Conservation (phyloP, 2,888 invertebrate genomes). For the Stenchaetothrips biformis region DNA sequence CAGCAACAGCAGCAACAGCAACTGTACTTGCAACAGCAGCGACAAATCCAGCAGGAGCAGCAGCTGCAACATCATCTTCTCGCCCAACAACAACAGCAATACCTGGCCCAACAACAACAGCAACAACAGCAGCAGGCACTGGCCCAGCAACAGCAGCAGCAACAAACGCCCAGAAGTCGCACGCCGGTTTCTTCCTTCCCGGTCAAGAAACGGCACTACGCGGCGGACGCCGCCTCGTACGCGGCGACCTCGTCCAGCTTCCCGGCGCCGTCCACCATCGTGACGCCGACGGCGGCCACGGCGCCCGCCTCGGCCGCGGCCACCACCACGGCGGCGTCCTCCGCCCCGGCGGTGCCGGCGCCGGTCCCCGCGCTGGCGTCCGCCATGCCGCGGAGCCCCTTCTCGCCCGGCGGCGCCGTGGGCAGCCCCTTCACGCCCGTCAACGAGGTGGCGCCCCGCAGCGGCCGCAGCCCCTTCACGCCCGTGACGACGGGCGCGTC, state of each 20-base stretch:
- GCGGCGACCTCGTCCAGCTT: slow-evolving; percentile 40
- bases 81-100: slow-evolving; percentile 39
- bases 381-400: slow-evolving; percentile 13
- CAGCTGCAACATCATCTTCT: slow-evolving; percentile 37
- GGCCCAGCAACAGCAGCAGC: slow-evolving; percentile 36
- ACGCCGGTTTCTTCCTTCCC: slow-evolving; percentile 40
- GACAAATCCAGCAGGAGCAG: slow-evolving; percentile 39
- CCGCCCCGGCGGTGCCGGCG: neutral
- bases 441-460: slow-evolving; percentile 39
- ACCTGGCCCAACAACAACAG: slow-evolving; percentile 31
- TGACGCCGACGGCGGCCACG: slow-evolving; percentile 36
- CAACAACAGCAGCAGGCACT: slow-evolving; percentile 35
- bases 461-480: slow-evolving; percentile 40
- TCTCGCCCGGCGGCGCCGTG: slow-evolving; percentile 36
- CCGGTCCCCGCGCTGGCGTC: neutral
- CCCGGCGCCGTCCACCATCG: slow-evolving; percentile 41
- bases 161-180: slow-evolving; percentile 38
- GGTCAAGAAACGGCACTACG: slow-evolving; percentile 33
- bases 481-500: neutral
- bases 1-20: slow-evolving; percentile 1
- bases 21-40: slow-evolving; percentile 36
- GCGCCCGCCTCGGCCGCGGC: slow-evolving; percentile 37
- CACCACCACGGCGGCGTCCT: slow-evolving; percentile 37
- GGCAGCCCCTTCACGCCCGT: slow-evolving; percentile 35
- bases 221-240: slow-evolving; percentile 15